Evolutionary conservation across 2,797 vertebrate genomes (phyloP), one percentile per base, ranked within the genome.

Genomic region (Alcedo quadribrachys): DNA sequence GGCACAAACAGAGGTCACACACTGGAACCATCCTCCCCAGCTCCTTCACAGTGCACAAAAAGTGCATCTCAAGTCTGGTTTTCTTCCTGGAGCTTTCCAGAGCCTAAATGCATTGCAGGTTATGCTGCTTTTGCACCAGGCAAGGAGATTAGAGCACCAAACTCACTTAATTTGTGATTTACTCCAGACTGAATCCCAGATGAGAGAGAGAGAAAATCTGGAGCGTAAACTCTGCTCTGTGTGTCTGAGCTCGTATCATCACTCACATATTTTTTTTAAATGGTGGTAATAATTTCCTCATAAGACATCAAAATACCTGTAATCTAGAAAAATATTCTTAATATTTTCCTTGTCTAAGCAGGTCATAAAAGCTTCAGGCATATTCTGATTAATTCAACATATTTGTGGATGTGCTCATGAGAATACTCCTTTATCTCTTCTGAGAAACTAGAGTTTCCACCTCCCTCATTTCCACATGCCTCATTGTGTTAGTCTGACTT

Each of bases 301-400:
- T 74, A 93, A 94, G 88, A 58, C 45, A 80, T 70, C 79, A 85
- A 82, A 91, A 92, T 54, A 89, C 22, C 17, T 54, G 71, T 75
- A 89, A 92, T 85, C 45, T 71, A 90, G 68, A 95, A 92, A 93
- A 92, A 92, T 90, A 89, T 53, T 74, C 37, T 54, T 80, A 90
- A 87, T 92, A 89, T 15, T 88, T 91, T 42, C 32, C 42, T 70
- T 85, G 68, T 67, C 37, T 87, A 79, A 68, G 77, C 42, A 85
- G n/a, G 45, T 63, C 40, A 70, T 54, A 86, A 94, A 89, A 82
- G 81, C 88, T 94, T 90, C 91, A 91, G 91, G 87, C 78, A 30
- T 63, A 28, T 55, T 95, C 65, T 95, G 85, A 94, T 53, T 74
- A 80, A 90, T 65, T 65, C 12, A 70, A 61, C 5, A 4, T 65